A percentile compares a stretch with the other conserved stretches of the same genome.
These are phyloP conservation scores for Sialia sialis DNA, from an alignment of 2,113 vertebrate species.

Conservation along the genomic window DNA sequence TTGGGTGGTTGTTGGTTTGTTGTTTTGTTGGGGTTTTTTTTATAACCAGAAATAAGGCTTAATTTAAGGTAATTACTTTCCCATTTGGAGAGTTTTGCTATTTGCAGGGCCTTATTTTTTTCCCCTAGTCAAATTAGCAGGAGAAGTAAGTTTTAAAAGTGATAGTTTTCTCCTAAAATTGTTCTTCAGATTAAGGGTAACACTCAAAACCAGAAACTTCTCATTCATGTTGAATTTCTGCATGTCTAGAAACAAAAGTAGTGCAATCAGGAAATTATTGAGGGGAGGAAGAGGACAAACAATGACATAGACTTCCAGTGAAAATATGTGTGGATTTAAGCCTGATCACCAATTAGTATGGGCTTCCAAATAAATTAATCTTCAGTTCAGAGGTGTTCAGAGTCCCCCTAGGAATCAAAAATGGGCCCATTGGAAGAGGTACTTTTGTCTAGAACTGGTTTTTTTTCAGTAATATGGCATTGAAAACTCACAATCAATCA, in stretches of 20 bases:
- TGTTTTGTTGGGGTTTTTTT: constrained; percentile 9
- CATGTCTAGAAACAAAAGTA: background rate
- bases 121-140: constrained; percentile 55
- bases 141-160: constrained; percentile 49
- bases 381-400: background rate
- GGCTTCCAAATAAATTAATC: background rate
- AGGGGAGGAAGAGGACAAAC: background rate
- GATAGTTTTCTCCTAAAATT: constrained; percentile 65
- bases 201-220: background rate
- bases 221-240: background rate
- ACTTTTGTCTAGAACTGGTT: background rate
- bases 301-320: background rate
- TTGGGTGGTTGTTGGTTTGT: constrained; percentile 13
- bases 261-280: background rate
- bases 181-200: constrained; percentile 16
- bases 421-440: background rate
- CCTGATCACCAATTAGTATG: background rate
- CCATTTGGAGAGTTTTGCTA: constrained; percentile 51
- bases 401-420: background rate
- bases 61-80: constrained; percentile 76
- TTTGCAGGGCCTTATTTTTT: constrained; percentile 67
- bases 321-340: background rate
- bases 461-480: background rate
- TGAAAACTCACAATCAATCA: background rate
- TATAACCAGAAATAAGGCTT: constrained; percentile 73